Evolutionary conservation across 1,140 invertebrate species (phyloP).

Genomic region (Eciton burchellii): DNA sequence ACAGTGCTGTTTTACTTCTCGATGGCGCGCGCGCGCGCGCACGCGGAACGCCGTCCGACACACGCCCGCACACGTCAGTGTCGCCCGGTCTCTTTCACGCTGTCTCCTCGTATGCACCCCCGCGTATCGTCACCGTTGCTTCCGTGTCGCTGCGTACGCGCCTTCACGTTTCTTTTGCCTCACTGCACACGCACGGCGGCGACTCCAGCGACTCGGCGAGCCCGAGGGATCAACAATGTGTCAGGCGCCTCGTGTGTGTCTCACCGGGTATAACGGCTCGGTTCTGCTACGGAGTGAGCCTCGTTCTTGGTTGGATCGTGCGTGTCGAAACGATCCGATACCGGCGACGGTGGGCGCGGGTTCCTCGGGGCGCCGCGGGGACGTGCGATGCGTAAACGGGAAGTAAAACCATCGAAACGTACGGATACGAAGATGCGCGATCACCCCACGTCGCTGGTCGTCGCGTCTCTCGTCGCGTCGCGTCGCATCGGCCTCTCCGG

Average conservation of each 20-base stretch:
- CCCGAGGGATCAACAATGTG: conserved; percentile 63
- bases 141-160: conserved; percentile 8
- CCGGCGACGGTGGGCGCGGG: conserved; percentile 8
- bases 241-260: conserved; percentile 62
- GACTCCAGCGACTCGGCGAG: conserved; percentile 24
- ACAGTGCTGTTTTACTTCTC: conserved; percentile 6
- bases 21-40: conserved; percentile 48
- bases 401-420: conserved; percentile 69
- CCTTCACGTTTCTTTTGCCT: conserved; percentile 21
- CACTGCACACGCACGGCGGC: conserved; percentile 36
- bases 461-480: conserved; percentile 67
- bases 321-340: not conserved
- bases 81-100: conserved; percentile 54
- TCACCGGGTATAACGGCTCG: conserved; percentile 1
- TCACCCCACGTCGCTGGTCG: conserved; percentile 65
- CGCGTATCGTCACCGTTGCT: conserved; percentile 19
- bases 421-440: conserved; percentile 46
- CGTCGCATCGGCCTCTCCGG: conserved; percentile 65
- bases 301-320: conserved; percentile 2
- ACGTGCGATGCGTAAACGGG: conserved; percentile 49
- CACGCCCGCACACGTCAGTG: conserved; percentile 65
- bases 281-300: not conserved
- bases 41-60: conserved; percentile 16
- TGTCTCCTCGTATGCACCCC: conserved; percentile 49
- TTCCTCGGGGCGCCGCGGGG: conserved; percentile 1